Base-by-base conservation (phyloP, 2,113 vertebrate species). In the Heterochromis multidens region DNA sequence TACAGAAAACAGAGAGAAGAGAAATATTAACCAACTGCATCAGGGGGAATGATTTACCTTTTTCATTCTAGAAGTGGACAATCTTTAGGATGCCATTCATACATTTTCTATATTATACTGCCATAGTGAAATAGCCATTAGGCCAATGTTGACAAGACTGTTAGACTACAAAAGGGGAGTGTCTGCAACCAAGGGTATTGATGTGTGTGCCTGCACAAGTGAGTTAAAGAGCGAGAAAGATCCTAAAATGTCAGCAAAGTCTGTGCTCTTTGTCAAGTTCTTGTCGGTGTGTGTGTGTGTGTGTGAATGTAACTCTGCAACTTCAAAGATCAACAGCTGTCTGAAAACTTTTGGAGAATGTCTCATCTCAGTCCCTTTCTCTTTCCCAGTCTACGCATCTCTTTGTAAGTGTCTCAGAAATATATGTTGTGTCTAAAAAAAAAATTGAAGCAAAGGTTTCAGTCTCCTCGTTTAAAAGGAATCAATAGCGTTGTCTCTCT, bases 401-500 rank as follows among this genome's bases (percentile, higher is more conserved):
- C 82, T 77, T 89, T 91, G 23, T 80, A 77, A 81, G 46, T 43
- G 78, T 86, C 81, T 88, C 78, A 77, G 80, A 89, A 90, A 88
- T 87, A 78, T 76, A 79, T 80, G 79, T 87, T 61, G 70, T 85
- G 79, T 90, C 84, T 59, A 88, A 89, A 81, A 58, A 79, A 31
- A 35, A 43, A 52, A 61, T 9, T 70, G n/a, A 54, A 76, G 67
- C 63, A 82, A 87, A 40, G 52, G 77, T 84, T 83, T 85, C 79
- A 78, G 79, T 81, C 70, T 84, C 70, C 81, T 91, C 25, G 27
- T 92, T 94, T 92, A 88, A 93, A 92, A 81, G 27, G 86, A 89
- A 94, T 95, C 92, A 90, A 94, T 92, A 89, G 63, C 40, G 59
- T 74, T 52, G 77, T 91, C 84, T 93, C 82, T 81, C 43, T 81